Base-by-base conservation (phyloP, 2,888 invertebrate species). In the Pegoplata infirma region DNA sequence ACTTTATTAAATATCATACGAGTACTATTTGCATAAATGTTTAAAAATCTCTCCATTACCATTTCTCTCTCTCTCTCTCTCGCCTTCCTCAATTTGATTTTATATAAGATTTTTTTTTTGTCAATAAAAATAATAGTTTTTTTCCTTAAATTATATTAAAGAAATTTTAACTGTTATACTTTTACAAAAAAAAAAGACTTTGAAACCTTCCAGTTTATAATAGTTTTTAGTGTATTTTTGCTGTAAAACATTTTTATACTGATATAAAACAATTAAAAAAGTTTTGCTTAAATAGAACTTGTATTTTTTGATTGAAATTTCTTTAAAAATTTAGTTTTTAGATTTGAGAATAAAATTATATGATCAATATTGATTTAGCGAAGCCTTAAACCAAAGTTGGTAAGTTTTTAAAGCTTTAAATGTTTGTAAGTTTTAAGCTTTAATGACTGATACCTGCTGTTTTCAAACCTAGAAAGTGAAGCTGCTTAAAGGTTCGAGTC, bases 81-180 rank as follows among this genome's bases (percentile, higher is more conserved):
- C 12, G 2, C 10, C 12, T 49, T 6, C 10, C 19, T 46, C 5
- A n/a, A n/a, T n/a, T 56, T 32, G 2, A 28, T 28, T 49, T 28
- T 17, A n/a, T n/a, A n/a, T n/a, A n/a, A n/a, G n/a, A n/a, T 25
- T 36, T 12, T 56, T 68, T 40, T n/a, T 32, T 3, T 51, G n/a
- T 36, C 12, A 56, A 40, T 36, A 23, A 17, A 32, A 61, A 16
- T 10, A 28, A 59, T 40, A 40, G n/a, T 17, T 2, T 21, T n/a
- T 46, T 61, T 61, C 69, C 53, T 44, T 51, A 61, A 44, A 69
- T 40, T 28, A 44, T 46, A 55, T 40, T 56, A 56, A 72, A 64
- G 63, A 63, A 56, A 56, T 17, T 7, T 23, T 17, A 63, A 40
- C 19, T 61, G 19, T 55, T 55, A 6, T n/a, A n/a, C 10, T 5